phyloP scores from a whole-genome alignment of 2,888 invertebrate species.

The Pterostichus niger region DNA sequence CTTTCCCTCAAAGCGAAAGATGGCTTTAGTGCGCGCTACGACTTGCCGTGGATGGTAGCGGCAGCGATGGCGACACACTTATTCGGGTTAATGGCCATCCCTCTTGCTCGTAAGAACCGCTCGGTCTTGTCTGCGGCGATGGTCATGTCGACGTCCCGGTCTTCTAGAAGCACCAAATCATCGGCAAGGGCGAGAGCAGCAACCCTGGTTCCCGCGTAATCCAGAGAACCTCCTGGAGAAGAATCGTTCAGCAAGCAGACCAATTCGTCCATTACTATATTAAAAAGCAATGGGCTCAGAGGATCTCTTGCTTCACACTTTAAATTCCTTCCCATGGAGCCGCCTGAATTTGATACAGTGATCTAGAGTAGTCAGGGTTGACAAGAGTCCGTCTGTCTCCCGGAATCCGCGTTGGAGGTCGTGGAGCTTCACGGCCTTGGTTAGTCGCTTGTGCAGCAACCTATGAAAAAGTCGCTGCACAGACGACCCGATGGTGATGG shows the following conservation, averaged over 20 bases:
- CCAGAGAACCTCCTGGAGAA: slow-evolving; percentile 65
- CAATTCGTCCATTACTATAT: slow-evolving; percentile 71
- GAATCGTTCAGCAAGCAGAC: slow-evolving; percentile 55
- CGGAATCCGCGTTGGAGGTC: slow-evolving; percentile 71
- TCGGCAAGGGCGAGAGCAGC: slow-evolving; percentile 75
- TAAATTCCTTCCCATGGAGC: slow-evolving; percentile 70
- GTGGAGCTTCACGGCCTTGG: slow-evolving; percentile 46
- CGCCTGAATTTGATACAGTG: slow-evolving; percentile 69
- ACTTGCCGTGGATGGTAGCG: slow-evolving; percentile 42
- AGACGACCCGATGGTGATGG: slow-evolving; percentile 56
- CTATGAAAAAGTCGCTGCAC: slow-evolving; percentile 70
- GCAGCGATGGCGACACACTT: slow-evolving; percentile 66
- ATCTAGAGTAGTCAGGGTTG: slow-evolving; percentile 71
- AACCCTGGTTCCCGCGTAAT: slow-evolving; percentile 46
- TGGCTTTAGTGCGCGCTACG: slow-evolving; percentile 21
- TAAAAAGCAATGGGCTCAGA: slow-evolving; percentile 71
- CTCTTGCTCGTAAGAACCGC: slow-evolving; percentile 68
- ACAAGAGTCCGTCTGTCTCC: slow-evolving; percentile 73
- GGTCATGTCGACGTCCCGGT: slow-evolving; percentile 71
- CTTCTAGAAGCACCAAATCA: slow-evolving; percentile 73
- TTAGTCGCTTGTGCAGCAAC: slow-evolving; percentile 68
- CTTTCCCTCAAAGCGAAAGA: slow-evolving; percentile 42
- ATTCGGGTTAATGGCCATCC: slow-evolving; percentile 69
- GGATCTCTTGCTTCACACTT: too few relatives aligned
- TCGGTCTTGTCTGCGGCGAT: slow-evolving; percentile 67